A percentile compares a stretch with the other conserved stretches of the same genome.
phyloP scores from a whole-genome alignment of 2,797 vertebrate genomes.

The Champsocephalus gunnari region DNA sequence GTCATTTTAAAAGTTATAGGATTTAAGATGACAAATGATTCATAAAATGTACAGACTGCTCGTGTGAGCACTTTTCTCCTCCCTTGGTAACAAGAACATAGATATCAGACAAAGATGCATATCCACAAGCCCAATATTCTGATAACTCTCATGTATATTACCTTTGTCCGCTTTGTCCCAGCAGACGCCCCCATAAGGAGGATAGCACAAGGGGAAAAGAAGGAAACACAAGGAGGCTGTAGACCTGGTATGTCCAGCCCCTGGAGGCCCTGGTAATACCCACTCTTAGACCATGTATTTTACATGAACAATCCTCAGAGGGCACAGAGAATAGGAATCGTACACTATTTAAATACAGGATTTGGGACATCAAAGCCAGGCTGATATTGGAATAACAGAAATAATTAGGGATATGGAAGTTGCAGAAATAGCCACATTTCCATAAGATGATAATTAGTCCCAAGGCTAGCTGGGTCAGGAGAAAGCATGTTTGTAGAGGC shows the following conservation, averaged over 20 bases:
- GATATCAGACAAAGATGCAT: slow-evolving; percentile 74
- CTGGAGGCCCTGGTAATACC: slow-evolving; percentile 93
- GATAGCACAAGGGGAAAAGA: slow-evolving; percentile 52
- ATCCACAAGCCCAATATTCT: slow-evolving; percentile 65
- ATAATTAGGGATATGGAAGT: slow-evolving; percentile 99
- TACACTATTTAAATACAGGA: slow-evolving; percentile 99
- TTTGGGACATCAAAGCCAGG: slow-evolving; percentile 98
- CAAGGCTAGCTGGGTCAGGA: slow-evolving; percentile 92
- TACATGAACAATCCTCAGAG: slow-evolving; percentile 95
- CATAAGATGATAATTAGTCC: slow-evolving; percentile 99
- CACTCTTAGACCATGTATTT: slow-evolving; percentile 96
- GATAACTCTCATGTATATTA: slow-evolving; percentile 58
- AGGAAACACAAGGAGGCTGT: slow-evolving; percentile 62
- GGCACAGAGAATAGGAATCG: slow-evolving; percentile 94
- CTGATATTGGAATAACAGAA: slow-evolving; percentile 98
- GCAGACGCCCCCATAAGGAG: slow-evolving; percentile 56
- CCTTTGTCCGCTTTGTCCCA: slow-evolving; percentile 56
- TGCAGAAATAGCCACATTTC: slow-evolving; percentile 97
- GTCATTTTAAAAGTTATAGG: slow-evolving; percentile 39
- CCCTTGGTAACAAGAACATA: slow-evolving; percentile 48
- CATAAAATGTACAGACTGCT: slow-evolving; percentile 41
- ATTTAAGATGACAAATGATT: slow-evolving; percentile 58
- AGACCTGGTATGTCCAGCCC: slow-evolving; percentile 90
- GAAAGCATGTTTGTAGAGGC: slow-evolving; percentile 78
- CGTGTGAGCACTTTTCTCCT: slow-evolving; percentile 34